Evolutionary conservation across 2,113 vertebrate genomes (phyloP).

Genomic region (Heloderma charlesbogerti): DNA sequence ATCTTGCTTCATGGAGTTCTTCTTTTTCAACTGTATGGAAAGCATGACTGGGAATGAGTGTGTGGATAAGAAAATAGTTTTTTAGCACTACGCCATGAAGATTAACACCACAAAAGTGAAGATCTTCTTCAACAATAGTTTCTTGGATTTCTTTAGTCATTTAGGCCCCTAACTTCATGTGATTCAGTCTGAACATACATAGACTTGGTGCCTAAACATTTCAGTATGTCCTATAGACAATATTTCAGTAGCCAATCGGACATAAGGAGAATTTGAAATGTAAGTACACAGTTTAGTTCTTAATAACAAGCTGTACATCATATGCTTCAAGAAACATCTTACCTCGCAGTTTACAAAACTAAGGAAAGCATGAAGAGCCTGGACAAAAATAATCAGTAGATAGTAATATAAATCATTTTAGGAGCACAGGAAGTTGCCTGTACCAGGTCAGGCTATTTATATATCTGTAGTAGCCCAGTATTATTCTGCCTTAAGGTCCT

Average conservation of each 20-base stretch:
- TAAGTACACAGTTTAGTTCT: background rate
- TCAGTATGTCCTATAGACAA: background rate
- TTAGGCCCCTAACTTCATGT: too few relatives aligned
- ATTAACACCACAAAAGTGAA: too few relatives aligned
- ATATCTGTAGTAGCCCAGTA: too few relatives aligned
- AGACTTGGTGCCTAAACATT: background rate
- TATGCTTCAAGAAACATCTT: background rate
- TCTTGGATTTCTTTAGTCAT: background rate
- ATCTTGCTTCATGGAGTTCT: background rate
- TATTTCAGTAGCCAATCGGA: too few relatives aligned
- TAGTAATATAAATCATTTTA: background rate
- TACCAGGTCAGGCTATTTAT: background rate
- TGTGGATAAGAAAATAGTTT: background rate
- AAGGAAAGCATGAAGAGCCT: background rate
- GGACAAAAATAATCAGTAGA: background rate
- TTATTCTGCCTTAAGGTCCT: background rate
- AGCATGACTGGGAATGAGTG: background rate
- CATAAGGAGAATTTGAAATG: background rate
- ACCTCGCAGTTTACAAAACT: background rate
- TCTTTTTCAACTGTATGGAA: background rate
- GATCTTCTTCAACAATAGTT: background rate
- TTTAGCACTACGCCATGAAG: background rate
- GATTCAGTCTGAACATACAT: background rate
- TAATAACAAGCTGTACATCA: background rate
- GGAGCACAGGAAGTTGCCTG: background rate